These are phyloP conservation scores for Acropora yongei DNA, from an alignment of 64 coral and sea anemone species.

Conservation along the genomic window DNA sequence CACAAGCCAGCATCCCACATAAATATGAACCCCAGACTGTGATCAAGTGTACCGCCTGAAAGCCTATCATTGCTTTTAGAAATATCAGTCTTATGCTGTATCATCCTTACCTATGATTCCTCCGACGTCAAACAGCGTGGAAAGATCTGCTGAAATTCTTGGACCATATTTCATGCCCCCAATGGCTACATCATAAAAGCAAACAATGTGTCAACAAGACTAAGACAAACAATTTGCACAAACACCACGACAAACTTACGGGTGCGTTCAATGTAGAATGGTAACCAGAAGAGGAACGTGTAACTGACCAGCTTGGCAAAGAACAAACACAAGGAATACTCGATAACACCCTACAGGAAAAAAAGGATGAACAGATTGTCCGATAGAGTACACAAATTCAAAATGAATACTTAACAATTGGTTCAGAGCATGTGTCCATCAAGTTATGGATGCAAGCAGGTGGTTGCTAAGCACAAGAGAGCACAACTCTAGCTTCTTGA, in stretches of 20 bases:
- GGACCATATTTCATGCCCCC: constrained; percentile 69
- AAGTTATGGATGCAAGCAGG: too few relatives aligned
- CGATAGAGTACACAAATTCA: not conserved
- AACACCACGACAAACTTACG: constrained; percentile 36
- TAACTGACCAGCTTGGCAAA: constrained; percentile 99
- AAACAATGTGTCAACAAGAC: too few relatives aligned
- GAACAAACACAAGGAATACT: constrained; percentile 94
- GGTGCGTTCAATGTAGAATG: constrained; percentile 93
- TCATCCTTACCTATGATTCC: constrained; percentile 85
- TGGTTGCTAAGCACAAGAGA: too few relatives aligned
- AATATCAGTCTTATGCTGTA: too few relatives aligned
- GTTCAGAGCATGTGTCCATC: too few relatives aligned
- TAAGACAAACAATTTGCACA: too few relatives aligned
- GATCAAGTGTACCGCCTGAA: too few relatives aligned
- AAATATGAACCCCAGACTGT: too few relatives aligned
- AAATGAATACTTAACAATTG: too few relatives aligned
- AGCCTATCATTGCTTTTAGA: too few relatives aligned
- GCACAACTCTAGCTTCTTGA: too few relatives aligned
- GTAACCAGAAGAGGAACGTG: constrained; percentile 96
- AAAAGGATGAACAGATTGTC: not conserved
- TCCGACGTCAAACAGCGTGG: constrained; percentile 92
- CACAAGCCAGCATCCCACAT: too few relatives aligned
- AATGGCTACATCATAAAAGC: constrained; percentile 66
- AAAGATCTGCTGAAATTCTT: constrained; percentile 81
- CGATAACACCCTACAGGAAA: constrained; percentile 82